These are phyloP conservation scores for Trichosurus vulpecula DNA, from an alignment of 2,797 vertebrate genomes.

Conservation along the genomic window DNA sequence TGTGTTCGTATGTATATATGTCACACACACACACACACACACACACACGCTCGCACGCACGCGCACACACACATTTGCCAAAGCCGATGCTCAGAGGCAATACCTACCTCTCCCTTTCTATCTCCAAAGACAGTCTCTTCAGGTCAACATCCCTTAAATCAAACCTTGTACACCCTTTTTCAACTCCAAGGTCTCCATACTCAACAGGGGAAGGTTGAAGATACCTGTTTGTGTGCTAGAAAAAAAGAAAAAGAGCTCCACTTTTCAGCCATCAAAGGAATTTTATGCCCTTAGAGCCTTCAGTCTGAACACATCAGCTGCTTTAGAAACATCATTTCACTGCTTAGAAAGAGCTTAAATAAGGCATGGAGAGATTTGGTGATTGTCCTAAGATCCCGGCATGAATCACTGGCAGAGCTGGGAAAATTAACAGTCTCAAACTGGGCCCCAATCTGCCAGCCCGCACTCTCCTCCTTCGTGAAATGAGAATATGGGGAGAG, in stretches of 20 bases:
- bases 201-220: slow-evolving; percentile 84
- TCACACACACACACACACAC: too few species aligned
- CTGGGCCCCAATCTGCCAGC: not conserved
- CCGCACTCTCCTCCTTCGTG: not conserved
- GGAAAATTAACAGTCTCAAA: not conserved
- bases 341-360: not conserved
- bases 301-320: not conserved
- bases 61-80: not conserved
- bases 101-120: slow-evolving; percentile 92
- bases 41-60: too few species aligned
- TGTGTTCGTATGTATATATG: not conserved
- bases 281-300: not conserved
- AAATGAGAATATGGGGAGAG: not conserved
- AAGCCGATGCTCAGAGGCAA: not conserved
- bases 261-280: slow-evolving; percentile 24
- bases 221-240: slow-evolving; percentile 84
- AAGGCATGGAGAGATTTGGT: not conserved
- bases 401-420: not conserved
- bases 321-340: not conserved
- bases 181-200: slow-evolving; percentile 83
- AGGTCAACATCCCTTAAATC: slow-evolving; percentile 95
- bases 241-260: not conserved
- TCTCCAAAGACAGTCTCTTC: slow-evolving; percentile 96
- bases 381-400: not conserved
- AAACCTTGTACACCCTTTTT: slow-evolving; percentile 85